Base-by-base conservation (phyloP, 2,113 vertebrate species). In the Dipodomys stephensi region DNA sequence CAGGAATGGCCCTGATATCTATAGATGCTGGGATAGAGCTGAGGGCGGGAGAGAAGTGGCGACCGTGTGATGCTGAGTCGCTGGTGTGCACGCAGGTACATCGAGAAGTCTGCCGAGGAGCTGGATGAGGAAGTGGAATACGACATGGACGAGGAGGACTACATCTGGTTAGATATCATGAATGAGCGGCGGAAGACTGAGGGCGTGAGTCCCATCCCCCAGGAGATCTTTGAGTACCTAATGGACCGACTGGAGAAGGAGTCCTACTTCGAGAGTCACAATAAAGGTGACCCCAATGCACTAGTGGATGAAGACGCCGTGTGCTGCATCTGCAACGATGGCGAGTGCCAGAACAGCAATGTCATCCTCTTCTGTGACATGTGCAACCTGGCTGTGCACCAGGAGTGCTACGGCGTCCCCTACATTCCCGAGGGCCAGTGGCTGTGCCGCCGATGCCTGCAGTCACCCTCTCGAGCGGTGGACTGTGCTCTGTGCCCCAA, bases 301-400 rank as follows among this genome's bases (percentile, higher is more conserved):
- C 97, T 99, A 79, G 99, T 99, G 65, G 99, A 99, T 0, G 99
- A 99, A 97, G 99, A 99, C 0, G 99, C 99, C 0, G 99, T 99
- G 76, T 99, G 99, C 97, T 99, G 99, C 95, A 99, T 99, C 98
- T 99, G 99, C 95, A 99, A 99, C 0, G 99, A 99, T 0, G 99
- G 99, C n/a, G 99, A 99, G 96, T 99, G 99, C 96, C 99, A 99
- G 98, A 99, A 99, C 97, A 99, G 99, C 98, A 99, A 99, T 0
- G 99, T 99, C 88, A 99, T 99, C 98, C 98, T 99, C 77, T 99
- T 99, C 98, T 99, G 99, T 7, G 99, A 99, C 98, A 99, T 99
- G 99, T 99, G 99, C 97, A 99, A 99, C 98, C 97, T 99, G 97
- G 99, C 99, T 0, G 99, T 99, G 67, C 99, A 99, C 96, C 99